Evolutionary conservation across 2,888 invertebrate species (phyloP).

Genomic region (Celastrina argiolus): DNA sequence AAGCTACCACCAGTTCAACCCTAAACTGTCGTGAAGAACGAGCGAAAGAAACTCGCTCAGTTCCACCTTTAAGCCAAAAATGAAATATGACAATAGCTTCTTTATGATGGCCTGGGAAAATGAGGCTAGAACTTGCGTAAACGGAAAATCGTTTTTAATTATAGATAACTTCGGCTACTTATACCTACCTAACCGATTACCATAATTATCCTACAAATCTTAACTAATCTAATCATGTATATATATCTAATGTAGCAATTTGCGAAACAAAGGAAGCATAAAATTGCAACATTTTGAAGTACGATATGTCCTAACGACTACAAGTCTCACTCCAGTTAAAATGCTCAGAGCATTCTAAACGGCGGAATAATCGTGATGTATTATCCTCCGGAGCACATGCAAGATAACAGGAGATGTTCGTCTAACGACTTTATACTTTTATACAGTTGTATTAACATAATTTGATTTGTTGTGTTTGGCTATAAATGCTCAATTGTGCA

Average conservation of each 20-base stretch:
- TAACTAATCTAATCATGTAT: neutral
- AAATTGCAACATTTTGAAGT: conserved; percentile 37
- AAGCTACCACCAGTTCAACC: too few species aligned
- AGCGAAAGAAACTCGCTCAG: too few species aligned
- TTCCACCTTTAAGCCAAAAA: too few species aligned
- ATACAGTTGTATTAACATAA: conserved; percentile 8
- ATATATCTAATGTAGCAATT: conserved; percentile 25
- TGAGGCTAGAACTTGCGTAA: neutral
- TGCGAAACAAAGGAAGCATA: conserved; percentile 18
- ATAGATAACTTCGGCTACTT: too few species aligned
- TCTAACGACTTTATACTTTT: conserved; percentile 32
- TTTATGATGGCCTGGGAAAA: too few species aligned
- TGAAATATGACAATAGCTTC: too few species aligned
- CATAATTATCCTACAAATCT: neutral
- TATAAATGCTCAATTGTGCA: neutral
- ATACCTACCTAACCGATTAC: too few species aligned
- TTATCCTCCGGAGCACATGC: conserved; percentile 44
- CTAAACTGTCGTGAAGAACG: too few species aligned
- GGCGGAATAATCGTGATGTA: conserved; percentile 61
- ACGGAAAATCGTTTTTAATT: neutral
- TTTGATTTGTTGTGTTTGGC: conserved; percentile 1
- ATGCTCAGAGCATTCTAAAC: conserved; percentile 55
- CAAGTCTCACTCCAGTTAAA: conserved; percentile 45
- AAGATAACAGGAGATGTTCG: conserved; percentile 38
- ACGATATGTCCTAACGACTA: conserved; percentile 59